Conservation (phyloP, 2,797 vertebrate genomes). For the Peromyscus nudipes region DNA sequence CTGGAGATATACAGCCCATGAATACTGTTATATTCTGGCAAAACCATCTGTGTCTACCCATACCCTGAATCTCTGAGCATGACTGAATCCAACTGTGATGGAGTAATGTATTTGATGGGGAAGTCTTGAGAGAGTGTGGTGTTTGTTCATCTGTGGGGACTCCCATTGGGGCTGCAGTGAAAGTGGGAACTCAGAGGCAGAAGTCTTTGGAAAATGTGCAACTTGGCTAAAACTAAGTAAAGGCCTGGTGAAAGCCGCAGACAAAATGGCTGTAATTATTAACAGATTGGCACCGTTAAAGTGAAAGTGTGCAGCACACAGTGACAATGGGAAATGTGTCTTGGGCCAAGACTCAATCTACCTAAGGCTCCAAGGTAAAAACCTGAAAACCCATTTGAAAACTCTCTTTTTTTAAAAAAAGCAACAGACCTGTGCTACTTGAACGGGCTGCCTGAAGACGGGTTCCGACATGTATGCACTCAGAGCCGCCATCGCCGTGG, state of each 20-base stretch:
- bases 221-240: background rate
- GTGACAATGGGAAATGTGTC: background rate
- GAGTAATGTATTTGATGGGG: background rate
- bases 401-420: background rate
- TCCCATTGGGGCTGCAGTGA: background rate
- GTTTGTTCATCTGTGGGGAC: background rate
- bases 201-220: background rate
- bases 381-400: background rate
- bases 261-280: background rate
- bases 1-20: background rate
- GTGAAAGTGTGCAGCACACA: background rate
- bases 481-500: background rate
- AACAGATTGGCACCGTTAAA: background rate
- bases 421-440: background rate
- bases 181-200: background rate
- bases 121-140: background rate
- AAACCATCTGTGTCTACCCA: background rate
- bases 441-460: background rate
- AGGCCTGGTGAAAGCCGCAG: background rate
- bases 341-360: background rate
- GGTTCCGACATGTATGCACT: rapidly evolving
- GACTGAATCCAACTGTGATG: background rate
- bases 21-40: background rate
- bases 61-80: background rate
- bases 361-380: background rate